Conservation (phyloP, 1,140 invertebrate species). For the Caligus rogercresseyi region DNA sequence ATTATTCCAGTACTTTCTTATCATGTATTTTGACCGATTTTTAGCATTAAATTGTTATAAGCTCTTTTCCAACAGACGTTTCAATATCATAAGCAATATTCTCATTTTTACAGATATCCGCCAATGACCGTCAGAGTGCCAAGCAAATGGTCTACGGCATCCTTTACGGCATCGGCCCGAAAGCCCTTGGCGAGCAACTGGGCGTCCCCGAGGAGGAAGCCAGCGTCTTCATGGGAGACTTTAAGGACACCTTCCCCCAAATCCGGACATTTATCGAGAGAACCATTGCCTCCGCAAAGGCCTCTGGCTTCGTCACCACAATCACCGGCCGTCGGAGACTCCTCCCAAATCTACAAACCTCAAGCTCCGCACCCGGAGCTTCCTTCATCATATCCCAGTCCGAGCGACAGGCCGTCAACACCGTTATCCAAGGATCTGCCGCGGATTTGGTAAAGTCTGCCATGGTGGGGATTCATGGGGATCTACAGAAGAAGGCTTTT, state of each 20-base stretch:
- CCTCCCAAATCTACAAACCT: constrained; percentile 39
- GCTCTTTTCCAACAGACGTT: no score
- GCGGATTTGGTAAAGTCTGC: constrained; percentile 83
- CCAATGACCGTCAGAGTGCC: constrained; percentile 56
- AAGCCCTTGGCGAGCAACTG: constrained; percentile 59
- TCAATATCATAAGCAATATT: no score
- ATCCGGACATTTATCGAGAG: constrained; percentile 43
- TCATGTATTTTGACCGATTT: no score
- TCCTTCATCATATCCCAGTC: constrained; percentile 46
- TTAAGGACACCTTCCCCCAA: constrained; percentile 40
- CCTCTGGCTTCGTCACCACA: constrained; percentile 62
- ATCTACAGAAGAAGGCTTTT: constrained; percentile 26
- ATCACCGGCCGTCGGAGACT: constrained; percentile 55
- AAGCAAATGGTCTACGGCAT: constrained; percentile 94
- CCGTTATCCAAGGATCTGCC: constrained; percentile 83
- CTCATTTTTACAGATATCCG: constrained; percentile 42
- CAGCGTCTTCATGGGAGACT: constrained; percentile 53
- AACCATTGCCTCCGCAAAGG: constrained; percentile 46
- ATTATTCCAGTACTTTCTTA: no score
- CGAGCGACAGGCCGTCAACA: constrained; percentile 89
- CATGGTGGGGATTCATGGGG: constrained; percentile 55
- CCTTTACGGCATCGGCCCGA: constrained; percentile 91
- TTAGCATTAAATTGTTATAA: no score
- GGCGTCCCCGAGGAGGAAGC: constrained; percentile 63
- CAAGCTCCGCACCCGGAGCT: constrained; percentile 44